Evolutionary conservation across 1,140 invertebrate genomes (phyloP), one percentile per base, ranked within the genome.

Genomic region (Phortica variegata): DNA sequence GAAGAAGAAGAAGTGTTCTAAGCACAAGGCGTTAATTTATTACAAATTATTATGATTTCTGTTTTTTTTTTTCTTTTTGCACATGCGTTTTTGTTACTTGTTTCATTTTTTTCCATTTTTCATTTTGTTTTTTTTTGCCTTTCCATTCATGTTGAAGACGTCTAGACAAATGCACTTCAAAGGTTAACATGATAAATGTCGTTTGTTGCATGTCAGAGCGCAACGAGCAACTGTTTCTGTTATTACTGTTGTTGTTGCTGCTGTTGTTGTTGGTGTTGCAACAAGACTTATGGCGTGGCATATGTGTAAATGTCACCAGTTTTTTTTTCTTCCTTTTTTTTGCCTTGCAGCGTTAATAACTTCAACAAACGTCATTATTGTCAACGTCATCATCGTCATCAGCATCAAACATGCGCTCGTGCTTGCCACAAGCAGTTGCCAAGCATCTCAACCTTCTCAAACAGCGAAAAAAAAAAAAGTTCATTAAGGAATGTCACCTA

Each of bases 131-230:
- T 46, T 31, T 51, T 39, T 33, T 52, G 49, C 36, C 29, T 48
- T 52, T 55, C 32, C 58, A 60, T 36, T 52, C 63, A 60, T 54
- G 63, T 68, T 68, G 63, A 68, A 68, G 63, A 68, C 63, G 63
- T 68, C 63, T 68, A 68, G 63, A 68, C 63, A 68, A 68, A 68
- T 68, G 63, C 63, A 68, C 63, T 68, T 68, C 63, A 68, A 68
- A 68, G 63, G 63, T 68, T 68, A 68, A 68, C 63, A 68, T 68
- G 63, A 68, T 68, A 68, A 68, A 68, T 68, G 63, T 68, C 63
- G 63, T 63, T 68, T 68, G 63, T 60, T 60, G 63, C 57, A 49
- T 60, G 37, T 48, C 18, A 38, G 7, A 17, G 45, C 33, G 60
- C 65, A 61, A 63, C 60, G 60, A 53, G 60, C 63, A 60, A 63